A percentile compares a stretch with the other conserved stretches of the same genome.
phyloP scores from a whole-genome alignment of 1,140 invertebrate species.

The Listronotus bonariensis region DNA sequence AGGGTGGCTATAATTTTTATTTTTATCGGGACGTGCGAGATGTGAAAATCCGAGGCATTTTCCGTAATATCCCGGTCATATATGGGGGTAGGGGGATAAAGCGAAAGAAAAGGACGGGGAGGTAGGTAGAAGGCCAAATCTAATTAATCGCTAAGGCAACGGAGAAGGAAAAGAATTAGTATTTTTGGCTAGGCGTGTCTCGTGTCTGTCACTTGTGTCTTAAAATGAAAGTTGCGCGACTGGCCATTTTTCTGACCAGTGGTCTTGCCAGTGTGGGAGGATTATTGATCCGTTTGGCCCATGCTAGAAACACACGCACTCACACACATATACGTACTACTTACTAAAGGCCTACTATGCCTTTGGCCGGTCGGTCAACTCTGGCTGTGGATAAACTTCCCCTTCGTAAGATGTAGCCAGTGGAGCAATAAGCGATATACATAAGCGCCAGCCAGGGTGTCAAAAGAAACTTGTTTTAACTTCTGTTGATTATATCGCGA shows the following conservation, averaged over 20 bases:
- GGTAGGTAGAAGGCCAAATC: constrained; percentile 37
- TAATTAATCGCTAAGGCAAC: constrained; percentile 42
- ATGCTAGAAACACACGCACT: constrained; percentile 48
- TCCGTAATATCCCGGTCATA: constrained; percentile 35
- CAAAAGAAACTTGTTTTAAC: neutral
- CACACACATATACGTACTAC: constrained; percentile 44
- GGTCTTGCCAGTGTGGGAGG: constrained; percentile 52
- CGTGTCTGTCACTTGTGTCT: constrained; percentile 50
- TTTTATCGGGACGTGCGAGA: constrained; percentile 16
- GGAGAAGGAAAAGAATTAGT: constrained; percentile 40
- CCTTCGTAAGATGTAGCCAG: constrained; percentile 23
- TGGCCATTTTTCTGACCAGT: constrained; percentile 54
- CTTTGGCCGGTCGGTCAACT: constrained; percentile 24
- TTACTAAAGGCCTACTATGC: constrained; percentile 36
- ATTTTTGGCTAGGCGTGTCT: constrained; percentile 50
- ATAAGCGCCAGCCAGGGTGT: constrained; percentile 12
- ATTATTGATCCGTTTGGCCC: constrained; percentile 53
- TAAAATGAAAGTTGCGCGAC: constrained; percentile 54
- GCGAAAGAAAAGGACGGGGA: constrained; percentile 30
- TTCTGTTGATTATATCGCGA: neutral
- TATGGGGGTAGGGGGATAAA: constrained; percentile 24
- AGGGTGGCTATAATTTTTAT: constrained; percentile 12
- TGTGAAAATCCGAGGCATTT: constrained; percentile 20
- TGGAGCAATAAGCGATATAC: constrained; percentile 21
- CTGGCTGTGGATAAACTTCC: constrained; percentile 14